phyloP scores from a whole-genome alignment of 1,140 invertebrate species.

The Drosophila pruinosa region DNA sequence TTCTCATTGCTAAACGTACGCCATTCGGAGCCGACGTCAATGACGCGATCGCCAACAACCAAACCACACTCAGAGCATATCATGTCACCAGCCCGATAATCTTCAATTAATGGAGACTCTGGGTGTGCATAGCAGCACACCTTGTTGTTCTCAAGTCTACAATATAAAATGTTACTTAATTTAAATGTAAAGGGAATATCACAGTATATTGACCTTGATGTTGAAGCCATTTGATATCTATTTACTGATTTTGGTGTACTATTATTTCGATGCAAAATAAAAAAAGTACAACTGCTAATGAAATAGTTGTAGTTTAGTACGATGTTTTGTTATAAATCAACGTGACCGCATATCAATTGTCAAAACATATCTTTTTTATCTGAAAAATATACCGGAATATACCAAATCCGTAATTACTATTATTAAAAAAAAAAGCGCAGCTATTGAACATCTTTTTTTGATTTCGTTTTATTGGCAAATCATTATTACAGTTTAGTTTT shows the following conservation, averaged over 20 bases:
- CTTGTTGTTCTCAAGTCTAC: slow-evolving; percentile 85
- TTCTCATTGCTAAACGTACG: slow-evolving; percentile 99
- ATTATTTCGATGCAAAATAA: slow-evolving; percentile 9
- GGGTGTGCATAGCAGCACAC: slow-evolving; percentile 97
- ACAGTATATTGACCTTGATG: slow-evolving; percentile 53
- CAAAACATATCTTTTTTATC: too few species aligned
- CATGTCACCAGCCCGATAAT: slow-evolving; percentile 99
- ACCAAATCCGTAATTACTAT: too few species aligned
- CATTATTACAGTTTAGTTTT: too few species aligned
- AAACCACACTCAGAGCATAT: slow-evolving; percentile 99
- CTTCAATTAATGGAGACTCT: slow-evolving; percentile 97
- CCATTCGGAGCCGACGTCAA: slow-evolving; percentile 99
- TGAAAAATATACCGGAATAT: too few species aligned
- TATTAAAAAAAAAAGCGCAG: too few species aligned
- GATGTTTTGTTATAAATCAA: too few species aligned
- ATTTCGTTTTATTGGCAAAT: too few species aligned
- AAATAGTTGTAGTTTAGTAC: slow-evolving; percentile 20
- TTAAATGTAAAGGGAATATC: not conserved
- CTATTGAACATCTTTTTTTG: too few species aligned
- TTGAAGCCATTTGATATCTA: slow-evolving; percentile 60
- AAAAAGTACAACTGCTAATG: slow-evolving; percentile 9
- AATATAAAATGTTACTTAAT: not conserved
- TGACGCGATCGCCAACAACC: slow-evolving; percentile 99
- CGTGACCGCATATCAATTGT: too few species aligned
- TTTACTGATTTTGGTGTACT: slow-evolving; percentile 22